A percentile compares a stretch with the other conserved stretches of the same genome.
Evolutionary conservation across 2,113 vertebrate species (phyloP).

Genomic region (Callorhinus ursinus): DNA sequence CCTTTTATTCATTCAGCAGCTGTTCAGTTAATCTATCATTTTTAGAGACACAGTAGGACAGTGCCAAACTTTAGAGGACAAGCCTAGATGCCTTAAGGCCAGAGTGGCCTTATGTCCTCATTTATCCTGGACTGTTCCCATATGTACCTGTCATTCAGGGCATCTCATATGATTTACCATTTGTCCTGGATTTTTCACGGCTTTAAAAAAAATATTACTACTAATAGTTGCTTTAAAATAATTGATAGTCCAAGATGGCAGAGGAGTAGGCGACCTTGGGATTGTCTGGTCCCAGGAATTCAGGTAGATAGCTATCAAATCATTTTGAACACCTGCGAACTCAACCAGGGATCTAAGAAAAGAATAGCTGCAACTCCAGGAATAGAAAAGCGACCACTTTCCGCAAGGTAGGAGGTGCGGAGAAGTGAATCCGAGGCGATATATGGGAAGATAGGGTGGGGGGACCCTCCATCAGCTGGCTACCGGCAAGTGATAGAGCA

Average conservation of each 20-base stretch:
- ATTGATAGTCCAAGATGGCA: background rate
- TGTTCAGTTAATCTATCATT: background rate
- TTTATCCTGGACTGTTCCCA: background rate
- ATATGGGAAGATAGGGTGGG: too few relatives aligned
- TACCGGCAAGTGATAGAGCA: too few relatives aligned
- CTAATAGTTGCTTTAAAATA: background rate
- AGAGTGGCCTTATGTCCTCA: background rate
- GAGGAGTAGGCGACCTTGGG: too few relatives aligned
- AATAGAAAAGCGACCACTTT: too few relatives aligned
- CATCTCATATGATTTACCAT: background rate
- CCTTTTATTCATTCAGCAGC: background rate
- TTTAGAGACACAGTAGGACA: background rate
- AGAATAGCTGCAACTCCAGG: too few relatives aligned
- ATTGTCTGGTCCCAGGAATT: too few relatives aligned
- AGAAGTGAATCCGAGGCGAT: too few relatives aligned
- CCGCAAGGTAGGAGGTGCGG: too few relatives aligned
- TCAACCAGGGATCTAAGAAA: too few relatives aligned
- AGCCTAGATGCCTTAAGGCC: background rate
- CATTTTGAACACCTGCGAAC: too few relatives aligned
- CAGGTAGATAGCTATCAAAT: too few relatives aligned
- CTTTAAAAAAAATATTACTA: background rate
- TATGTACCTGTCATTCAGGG: background rate
- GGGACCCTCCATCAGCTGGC: too few relatives aligned
- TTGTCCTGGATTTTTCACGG: background rate
- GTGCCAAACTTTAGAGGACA: background rate